Conservation (phyloP, 2,888 invertebrate genomes). For the Macaria liturata region DNA sequence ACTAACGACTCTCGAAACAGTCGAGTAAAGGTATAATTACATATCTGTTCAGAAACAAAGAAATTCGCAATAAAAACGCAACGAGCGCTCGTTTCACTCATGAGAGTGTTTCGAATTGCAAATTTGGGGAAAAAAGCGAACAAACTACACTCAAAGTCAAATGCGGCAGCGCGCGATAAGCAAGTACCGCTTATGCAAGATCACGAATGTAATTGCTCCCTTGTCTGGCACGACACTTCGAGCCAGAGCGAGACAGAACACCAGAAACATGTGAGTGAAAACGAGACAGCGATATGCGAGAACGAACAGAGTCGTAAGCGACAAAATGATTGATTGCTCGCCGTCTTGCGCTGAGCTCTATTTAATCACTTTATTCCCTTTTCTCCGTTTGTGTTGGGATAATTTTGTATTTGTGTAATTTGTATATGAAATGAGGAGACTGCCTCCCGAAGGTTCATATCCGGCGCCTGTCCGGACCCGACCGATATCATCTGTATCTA, state of each 20-base stretch:
- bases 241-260: slow-evolving; percentile 69
- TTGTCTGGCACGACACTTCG: slow-evolving; percentile 82
- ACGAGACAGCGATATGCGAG: slow-evolving; percentile 56
- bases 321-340: slow-evolving; percentile 83
- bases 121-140: slow-evolving; percentile 77
- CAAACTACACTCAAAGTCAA: slow-evolving; percentile 78
- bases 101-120: slow-evolving; percentile 77
- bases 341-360: slow-evolving; percentile 83
- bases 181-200: slow-evolving; percentile 84
- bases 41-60: slow-evolving; percentile 33
- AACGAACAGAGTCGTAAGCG: slow-evolving; percentile 77
- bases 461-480: slow-evolving; percentile 64
- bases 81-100: slow-evolving; percentile 60
- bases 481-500: not conserved
- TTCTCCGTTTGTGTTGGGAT: slow-evolving; percentile 82
- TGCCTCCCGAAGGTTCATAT: slow-evolving; percentile 69
- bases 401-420: slow-evolving; percentile 83
- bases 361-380: slow-evolving; percentile 85
- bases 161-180: slow-evolving; percentile 80
- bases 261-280: slow-evolving; percentile 46
- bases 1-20: slow-evolving; percentile 28
- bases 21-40: slow-evolving; percentile 30
- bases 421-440: slow-evolving; percentile 78
- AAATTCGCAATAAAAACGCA: slow-evolving; percentile 45
- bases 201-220: slow-evolving; percentile 85